Percentiles rank a stretch among this genome's conserved stretches.
These are phyloP conservation scores for Polypterus senegalus DNA, from an alignment of 2,113 vertebrate species.

Conservation along the genomic window DNA sequence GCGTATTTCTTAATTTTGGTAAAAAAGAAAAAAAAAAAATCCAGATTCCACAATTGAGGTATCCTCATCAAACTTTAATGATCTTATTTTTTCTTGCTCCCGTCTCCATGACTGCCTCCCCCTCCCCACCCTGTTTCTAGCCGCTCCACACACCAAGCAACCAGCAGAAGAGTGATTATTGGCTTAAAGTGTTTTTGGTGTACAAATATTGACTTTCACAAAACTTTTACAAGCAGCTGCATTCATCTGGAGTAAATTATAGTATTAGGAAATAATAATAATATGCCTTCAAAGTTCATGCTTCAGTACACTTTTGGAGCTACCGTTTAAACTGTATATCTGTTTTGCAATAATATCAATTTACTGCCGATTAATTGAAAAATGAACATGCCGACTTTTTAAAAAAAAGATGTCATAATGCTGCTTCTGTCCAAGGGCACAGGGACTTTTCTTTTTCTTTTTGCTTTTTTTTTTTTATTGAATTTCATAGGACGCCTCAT, in stretches of 20 bases:
- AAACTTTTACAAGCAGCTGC: conserved; percentile 30
- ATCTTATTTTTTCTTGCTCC: no score
- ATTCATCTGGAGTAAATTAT: conserved; percentile 48
- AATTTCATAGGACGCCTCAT: neutral
- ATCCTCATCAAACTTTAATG: no score
- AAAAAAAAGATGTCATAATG: neutral
- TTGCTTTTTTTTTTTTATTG: no score
- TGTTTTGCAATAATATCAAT: conserved; percentile 31
- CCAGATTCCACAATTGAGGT: no score
- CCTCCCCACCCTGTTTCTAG: no score
- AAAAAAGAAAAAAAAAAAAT: no score
- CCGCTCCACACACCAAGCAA: no score
- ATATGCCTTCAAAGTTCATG: conserved; percentile 39
- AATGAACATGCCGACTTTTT: conserved; percentile 22
- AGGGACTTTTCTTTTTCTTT: no score
- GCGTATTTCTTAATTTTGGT: no score
- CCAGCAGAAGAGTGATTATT: neutral
- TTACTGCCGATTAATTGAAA: conserved; percentile 33
- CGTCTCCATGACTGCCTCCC: no score
- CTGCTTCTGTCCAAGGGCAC: no score
- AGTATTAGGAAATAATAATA: conserved; percentile 45
- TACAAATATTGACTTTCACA: conserved; percentile 40
- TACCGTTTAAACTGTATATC: conserved; percentile 33
- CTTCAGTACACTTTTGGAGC: conserved; percentile 42
- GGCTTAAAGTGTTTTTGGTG: conserved; percentile 2